phyloP scores from a whole-genome alignment of 2,888 invertebrate genomes.

The Netelia melanura region DNA sequence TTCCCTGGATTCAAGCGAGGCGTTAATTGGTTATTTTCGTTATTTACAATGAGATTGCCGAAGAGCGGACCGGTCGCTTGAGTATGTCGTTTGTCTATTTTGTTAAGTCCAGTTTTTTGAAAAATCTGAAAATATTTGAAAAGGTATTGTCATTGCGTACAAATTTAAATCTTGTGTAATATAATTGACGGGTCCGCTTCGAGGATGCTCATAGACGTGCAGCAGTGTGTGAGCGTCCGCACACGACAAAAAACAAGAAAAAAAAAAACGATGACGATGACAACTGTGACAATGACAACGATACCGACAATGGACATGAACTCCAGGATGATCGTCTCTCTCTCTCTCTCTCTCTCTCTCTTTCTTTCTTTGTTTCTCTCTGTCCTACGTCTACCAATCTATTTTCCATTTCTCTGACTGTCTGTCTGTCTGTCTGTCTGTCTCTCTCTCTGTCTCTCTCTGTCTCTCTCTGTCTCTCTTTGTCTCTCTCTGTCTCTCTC shows the following conservation, averaged over 20 bases:
- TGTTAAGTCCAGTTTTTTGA: neutral
- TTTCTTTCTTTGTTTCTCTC: conserved; percentile 24
- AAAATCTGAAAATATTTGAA: too few species aligned
- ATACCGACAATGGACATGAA: conserved; percentile 51
- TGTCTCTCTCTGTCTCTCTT: neutral
- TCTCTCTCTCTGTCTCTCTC: conserved; percentile 53
- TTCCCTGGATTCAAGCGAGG: neutral
- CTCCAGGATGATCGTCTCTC: conserved; percentile 65
- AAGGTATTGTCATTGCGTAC: neutral
- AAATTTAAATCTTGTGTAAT: neutral
- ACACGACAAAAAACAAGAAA: conserved; percentile 57
- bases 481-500: conserved; percentile 46
- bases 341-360: conserved; percentile 42
- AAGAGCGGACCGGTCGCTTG: conserved; percentile 48
- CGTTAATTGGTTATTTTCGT: conserved; percentile 28
- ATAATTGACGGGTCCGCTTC: conserved; percentile 54
- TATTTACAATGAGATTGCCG: conserved; percentile 36
- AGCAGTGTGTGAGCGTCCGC: conserved; percentile 74
- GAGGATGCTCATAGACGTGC: conserved; percentile 61
- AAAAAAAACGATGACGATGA: conserved; percentile 33
- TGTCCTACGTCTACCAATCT: conserved; percentile 1
- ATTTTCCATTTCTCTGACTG: too few species aligned
- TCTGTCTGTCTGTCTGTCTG: conserved; percentile 29
- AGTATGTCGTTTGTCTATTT: neutral
- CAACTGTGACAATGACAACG: conserved; percentile 59